Evolutionary conservation across 2,888 invertebrate species (phyloP).

Genomic region (Fabriciana adippe): DNA sequence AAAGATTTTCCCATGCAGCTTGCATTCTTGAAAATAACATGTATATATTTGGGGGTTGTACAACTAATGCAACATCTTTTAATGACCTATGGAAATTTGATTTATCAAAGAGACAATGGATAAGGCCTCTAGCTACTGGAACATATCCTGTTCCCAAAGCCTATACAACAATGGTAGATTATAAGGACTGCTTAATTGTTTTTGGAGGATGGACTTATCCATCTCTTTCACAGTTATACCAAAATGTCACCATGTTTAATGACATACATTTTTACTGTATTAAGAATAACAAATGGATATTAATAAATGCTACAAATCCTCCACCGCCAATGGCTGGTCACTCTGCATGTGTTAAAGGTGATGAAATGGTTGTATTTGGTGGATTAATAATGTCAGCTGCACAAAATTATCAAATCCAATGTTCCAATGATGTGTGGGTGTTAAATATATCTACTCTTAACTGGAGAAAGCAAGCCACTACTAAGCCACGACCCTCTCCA

Average conservation of each 20-base stretch:
- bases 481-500: slow-evolving; percentile 87
- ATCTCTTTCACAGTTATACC: slow-evolving; percentile 91
- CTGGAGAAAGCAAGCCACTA: slow-evolving; percentile 90
- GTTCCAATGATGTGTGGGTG: slow-evolving; percentile 94
- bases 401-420: slow-evolving; percentile 72
- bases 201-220: slow-evolving; percentile 99
- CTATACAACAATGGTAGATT: slow-evolving; percentile 94
- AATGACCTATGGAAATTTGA: slow-evolving; percentile 98
- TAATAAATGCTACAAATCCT: slow-evolving; percentile 84
- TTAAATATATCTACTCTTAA: slow-evolving; percentile 88
- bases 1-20: slow-evolving; percentile 95
- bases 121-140: slow-evolving; percentile 89
- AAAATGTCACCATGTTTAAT: slow-evolving; percentile 93
- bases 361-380: slow-evolving; percentile 93
- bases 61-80: slow-evolving; percentile 95
- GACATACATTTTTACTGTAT: slow-evolving; percentile 95
- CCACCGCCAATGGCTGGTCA: slow-evolving; percentile 96
- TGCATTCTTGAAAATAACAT: slow-evolving; percentile 92
- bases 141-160: slow-evolving; percentile 98
- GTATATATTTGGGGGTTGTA: slow-evolving; percentile 98
- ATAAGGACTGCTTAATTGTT: slow-evolving; percentile 90
- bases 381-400: slow-evolving; percentile 83
- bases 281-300: slow-evolving; percentile 89
- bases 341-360: slow-evolving; percentile 92
- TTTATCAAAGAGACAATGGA: slow-evolving; percentile 92